Conservation (phyloP, 2,113 vertebrate species). For the Castor canadensis region DNA sequence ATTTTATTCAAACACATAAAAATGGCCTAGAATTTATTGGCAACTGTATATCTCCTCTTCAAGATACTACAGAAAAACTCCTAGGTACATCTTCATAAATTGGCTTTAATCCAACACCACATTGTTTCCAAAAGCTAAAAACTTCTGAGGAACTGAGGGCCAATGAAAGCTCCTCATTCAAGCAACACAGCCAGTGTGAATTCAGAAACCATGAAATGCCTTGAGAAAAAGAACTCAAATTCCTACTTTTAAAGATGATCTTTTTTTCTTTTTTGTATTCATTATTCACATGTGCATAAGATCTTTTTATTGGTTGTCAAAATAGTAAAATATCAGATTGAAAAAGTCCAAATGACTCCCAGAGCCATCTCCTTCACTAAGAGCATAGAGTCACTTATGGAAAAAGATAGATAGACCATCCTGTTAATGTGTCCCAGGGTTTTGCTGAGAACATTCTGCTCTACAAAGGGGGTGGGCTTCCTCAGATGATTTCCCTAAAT, state of each 20-base stretch:
- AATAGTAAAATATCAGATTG: background rate
- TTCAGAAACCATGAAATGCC: background rate
- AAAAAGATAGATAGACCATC: background rate
- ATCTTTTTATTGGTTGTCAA: background rate
- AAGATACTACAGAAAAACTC: background rate
- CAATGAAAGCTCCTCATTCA: background rate
- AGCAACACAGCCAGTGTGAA: background rate
- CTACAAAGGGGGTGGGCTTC: background rate
- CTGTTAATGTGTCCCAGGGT: constrained; percentile 30
- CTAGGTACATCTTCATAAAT: background rate
- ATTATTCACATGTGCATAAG: too few species aligned
- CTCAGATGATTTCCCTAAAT: constrained; percentile 51
- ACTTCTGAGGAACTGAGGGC: background rate
- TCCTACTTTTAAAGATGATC: background rate
- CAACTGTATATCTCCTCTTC: background rate
- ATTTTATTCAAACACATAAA: background rate
- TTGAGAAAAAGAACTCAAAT: background rate
- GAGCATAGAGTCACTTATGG: background rate
- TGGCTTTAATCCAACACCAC: background rate
- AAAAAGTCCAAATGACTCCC: background rate
- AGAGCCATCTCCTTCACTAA: background rate
- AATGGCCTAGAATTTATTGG: background rate
- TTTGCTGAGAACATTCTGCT: constrained; percentile 15
- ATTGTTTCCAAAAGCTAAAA: background rate
- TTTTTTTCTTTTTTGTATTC: too few species aligned